Evolutionary conservation across 1,140 invertebrate genomes (phyloP), one percentile per base, ranked within the genome.

Genomic region (Amphibalanus amphitrite): DNA sequence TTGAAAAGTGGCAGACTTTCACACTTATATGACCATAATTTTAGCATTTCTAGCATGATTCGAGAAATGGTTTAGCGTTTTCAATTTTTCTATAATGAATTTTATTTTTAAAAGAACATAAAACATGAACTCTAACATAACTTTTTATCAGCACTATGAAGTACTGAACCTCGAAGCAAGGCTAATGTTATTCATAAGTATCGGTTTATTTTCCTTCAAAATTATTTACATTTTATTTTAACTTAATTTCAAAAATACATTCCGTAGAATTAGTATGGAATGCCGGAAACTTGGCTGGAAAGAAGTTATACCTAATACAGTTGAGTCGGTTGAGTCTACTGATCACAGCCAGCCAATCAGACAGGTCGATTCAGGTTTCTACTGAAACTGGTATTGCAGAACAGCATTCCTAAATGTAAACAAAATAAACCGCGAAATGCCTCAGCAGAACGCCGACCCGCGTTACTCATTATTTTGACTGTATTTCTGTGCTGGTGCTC

Each of bases 1-100:
- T 69, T 70, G 30, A 67, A 69, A 67, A 47, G 40, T 28, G 64
- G 69, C 33, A 8, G n/a, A 69, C n/a, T 29, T 69, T 59, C 47
- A 59, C 47, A 59, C 10, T 17, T 8, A 38, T 38, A 38, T n/a
- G n/a, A n/a, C n/a, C n/a, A n/a, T n/a, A n/a, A n/a, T n/a, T n/a
- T n/a, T n/a, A n/a, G n/a, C n/a, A n/a, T n/a, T n/a, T n/a, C n/a
- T n/a, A n/a, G n/a, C n/a, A n/a, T n/a, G n/a, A n/a, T 59, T 59
- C 13, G 47, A 59, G 25, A 59, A 59, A 15, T 59, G 13, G 13
- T 15, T 59, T 15, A 59, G 25, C 25, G 47, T 59, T 15, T 25
- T 25, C 47, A 59, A 59, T 59, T 59, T 15, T 59, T 59, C 25
- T 59, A 25, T 15, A 59, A 15, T 15, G 25, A 59, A 59, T 25